phyloP scores from a whole-genome alignment of 2,113 vertebrate species.

The Limnothrissa miodon region DNA sequence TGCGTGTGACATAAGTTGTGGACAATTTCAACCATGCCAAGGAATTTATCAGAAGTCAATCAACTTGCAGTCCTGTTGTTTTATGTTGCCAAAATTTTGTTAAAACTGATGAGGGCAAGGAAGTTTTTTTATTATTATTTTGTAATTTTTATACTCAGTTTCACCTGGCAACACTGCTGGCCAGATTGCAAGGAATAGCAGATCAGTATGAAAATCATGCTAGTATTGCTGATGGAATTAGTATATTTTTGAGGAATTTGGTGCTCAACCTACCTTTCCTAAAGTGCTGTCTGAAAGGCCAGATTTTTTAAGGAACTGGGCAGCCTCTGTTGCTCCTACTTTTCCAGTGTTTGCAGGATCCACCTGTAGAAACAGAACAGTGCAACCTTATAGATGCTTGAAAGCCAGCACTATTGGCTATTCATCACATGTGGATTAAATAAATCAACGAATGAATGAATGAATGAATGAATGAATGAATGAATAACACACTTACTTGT shows the following conservation, averaged over 20 bases:
- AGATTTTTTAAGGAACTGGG: conserved; percentile 92
- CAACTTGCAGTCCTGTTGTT: too few species aligned
- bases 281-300: conserved; percentile 86
- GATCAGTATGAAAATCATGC: too few species aligned
- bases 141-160: too few species aligned
- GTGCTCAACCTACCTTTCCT: conserved; percentile 78
- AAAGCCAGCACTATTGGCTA: background rate
- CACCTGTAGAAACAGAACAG: conserved; percentile 69
- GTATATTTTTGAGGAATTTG: too few species aligned
- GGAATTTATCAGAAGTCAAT: too few species aligned
- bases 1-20: background rate
- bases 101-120: too few species aligned
- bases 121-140: too few species aligned
- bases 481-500: conserved; percentile 83
- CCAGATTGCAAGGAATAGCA: too few species aligned
- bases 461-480: too few species aligned
- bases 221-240: too few species aligned
- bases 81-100: too few species aligned
- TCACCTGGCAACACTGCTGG: too few species aligned
- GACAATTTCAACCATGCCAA: background rate
- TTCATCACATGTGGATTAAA: background rate
- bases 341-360: conserved; percentile 86
- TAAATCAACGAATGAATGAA: background rate
- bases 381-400: background rate
- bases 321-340: conserved; percentile 87